Evolutionary conservation across 2,888 invertebrate genomes (phyloP), one percentile per base, ranked within the genome.

Genomic region (Papilio protenor): DNA sequence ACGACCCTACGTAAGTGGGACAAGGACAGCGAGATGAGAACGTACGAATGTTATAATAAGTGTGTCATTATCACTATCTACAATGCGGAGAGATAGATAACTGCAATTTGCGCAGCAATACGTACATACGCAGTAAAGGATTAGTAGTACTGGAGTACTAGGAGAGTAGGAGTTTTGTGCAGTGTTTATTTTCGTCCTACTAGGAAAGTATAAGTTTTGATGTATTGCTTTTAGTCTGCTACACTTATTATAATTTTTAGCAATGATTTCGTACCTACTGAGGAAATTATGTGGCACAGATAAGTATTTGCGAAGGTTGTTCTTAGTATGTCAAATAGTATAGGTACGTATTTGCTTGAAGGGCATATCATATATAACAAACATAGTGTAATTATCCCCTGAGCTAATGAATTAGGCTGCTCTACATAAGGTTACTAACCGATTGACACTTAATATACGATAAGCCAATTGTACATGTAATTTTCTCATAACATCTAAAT

Each of bases 351-450:
- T 27, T 61, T 61, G 27, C n/a, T 23, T 61, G 14, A 21, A 23
- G 23, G 21, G 23, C 11, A 59, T 59, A 18, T 10, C 21, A 55
- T 18, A n/a, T n/a, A n/a, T n/a, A n/a, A n/a, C n/a, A n/a, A 55
- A n/a, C 61, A 33, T 16, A 16, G 6, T 27, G 61, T 61, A 40
- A 18, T 64, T 64, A 40, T 64, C n/a, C 8, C 18, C 18, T 10
- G 64, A 8, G 3, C 11, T 64, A 40, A 64, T 64, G 14, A 12
- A 59, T 40, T 66, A 40, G 64, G 18, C 64, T 27, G 40, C 2
- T 10, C 40, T 66, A 64, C 66, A n/a, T n/a, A 69, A 45, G 45
- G 12, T 45, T 69, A 69, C n/a, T 21, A 45, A 69, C 40, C 45
- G 66, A 64, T 10, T 10, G n/a, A 64, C 64, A 40, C 27, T 14